These are phyloP conservation scores for Etheostoma spectabile DNA, from an alignment of 2,113 vertebrate species.

Conservation along the genomic window DNA sequence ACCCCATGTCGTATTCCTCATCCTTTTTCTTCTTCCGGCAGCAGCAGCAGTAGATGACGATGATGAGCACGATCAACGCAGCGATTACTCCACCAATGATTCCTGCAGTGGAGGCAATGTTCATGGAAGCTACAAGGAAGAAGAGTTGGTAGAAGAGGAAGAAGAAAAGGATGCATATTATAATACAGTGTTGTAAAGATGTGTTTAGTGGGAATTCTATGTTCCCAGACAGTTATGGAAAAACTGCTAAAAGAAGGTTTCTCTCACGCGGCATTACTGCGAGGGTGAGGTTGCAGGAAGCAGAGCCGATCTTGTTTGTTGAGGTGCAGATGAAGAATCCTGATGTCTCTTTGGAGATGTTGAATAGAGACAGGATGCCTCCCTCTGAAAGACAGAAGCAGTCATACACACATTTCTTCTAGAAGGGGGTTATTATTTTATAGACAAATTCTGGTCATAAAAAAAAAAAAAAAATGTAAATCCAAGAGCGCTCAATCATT, in stretches of 20 bases:
- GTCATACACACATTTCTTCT: not conserved
- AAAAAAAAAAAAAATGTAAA: no score
- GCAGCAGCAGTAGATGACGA: slow-evolving; percentile 76
- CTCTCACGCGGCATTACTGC: slow-evolving; percentile 85
- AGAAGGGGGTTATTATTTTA: not conserved
- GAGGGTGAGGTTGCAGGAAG: slow-evolving; percentile 88
- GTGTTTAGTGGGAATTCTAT: not conserved
- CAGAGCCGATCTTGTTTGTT: slow-evolving; percentile 78
- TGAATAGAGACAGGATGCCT: slow-evolving; percentile 85
- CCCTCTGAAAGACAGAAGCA: slow-evolving; percentile 58
- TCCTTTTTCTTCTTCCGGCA: slow-evolving; percentile 62
- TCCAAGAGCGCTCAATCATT: not conserved
- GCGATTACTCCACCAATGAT: slow-evolving; percentile 64
- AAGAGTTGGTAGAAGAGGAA: not conserved
- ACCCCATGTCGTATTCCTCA: slow-evolving; percentile 75
- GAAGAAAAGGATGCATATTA: not conserved
- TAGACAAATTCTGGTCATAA: not conserved
- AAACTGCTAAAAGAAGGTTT: no score
- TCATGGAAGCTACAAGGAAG: slow-evolving; percentile 72
- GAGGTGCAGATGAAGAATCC: slow-evolving; percentile 90
- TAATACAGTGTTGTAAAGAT: not conserved
- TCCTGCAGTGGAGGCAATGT: slow-evolving; percentile 61
- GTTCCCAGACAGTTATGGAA: no score
- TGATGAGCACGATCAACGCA: slow-evolving; percentile 30
- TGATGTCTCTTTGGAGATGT: slow-evolving; percentile 85